Conservation (phyloP, 2,888 invertebrate species). For the Eristalis tenax region DNA sequence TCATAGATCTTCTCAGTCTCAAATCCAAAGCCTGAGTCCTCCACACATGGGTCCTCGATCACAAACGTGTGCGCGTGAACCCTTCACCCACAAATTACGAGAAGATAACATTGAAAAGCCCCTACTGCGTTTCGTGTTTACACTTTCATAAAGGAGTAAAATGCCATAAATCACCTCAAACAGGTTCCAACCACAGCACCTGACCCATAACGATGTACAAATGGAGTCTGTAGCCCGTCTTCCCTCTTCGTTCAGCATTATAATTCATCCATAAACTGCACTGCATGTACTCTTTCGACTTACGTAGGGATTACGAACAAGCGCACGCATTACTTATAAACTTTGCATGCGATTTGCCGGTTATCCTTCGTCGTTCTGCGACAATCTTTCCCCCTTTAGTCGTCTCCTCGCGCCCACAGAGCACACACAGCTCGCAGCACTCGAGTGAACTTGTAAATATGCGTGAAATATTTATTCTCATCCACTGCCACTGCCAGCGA, state of each 20-base stretch:
- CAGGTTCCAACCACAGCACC: neutral
- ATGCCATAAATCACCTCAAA: neutral
- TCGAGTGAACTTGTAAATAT: slow-evolving; percentile 30
- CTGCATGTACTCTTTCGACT: neutral
- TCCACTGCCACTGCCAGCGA: neutral
- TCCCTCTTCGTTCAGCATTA: neutral
- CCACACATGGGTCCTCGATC: too few species aligned
- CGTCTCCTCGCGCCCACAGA: neutral
- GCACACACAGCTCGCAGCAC: neutral
- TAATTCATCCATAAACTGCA: neutral
- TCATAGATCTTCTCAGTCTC: too few species aligned
- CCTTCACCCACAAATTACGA: too few species aligned
- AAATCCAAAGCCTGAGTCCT: too few species aligned
- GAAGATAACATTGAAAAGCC: too few species aligned
- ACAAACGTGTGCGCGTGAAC: too few species aligned
- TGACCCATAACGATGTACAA: neutral
- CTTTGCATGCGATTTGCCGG: neutral
- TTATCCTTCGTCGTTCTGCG: neutral
- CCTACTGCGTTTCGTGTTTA: too few species aligned
- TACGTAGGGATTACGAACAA: neutral
- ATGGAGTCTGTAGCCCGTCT: neutral
- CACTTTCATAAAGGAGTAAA: too few species aligned
- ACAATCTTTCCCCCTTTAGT: neutral
- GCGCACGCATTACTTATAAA: neutral
- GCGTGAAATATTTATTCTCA: slow-evolving; percentile 36